Percentiles rank a stretch among this genome's conserved stretches.
Evolutionary conservation across 2,888 invertebrate genomes (phyloP).

Genomic region (Xanthorhoe spadicearia): DNA sequence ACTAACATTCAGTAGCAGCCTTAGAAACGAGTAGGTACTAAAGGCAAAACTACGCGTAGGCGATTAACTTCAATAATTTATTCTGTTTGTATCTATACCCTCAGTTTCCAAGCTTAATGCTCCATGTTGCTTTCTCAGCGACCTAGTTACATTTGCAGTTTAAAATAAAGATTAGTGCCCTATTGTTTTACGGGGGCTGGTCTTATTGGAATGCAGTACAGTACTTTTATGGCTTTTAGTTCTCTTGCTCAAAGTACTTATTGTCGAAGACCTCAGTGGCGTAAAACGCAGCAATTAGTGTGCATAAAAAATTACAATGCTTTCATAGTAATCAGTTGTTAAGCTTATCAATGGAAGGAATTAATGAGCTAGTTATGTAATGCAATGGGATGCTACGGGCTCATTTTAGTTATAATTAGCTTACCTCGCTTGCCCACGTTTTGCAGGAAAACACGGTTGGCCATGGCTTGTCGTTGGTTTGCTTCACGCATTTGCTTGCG

Average conservation of each 20-base stretch:
- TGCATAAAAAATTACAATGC: no score
- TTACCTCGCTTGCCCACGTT: slow-evolving; percentile 90
- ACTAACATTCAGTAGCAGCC: neutral
- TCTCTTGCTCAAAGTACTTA: neutral
- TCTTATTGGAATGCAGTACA: slow-evolving; percentile 28
- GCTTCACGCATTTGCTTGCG: slow-evolving; percentile 92
- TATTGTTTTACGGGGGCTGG: slow-evolving; percentile 19
- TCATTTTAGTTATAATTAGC: slow-evolving; percentile 17
- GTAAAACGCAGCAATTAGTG: no score
- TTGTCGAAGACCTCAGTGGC: neutral
- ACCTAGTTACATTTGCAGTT: slow-evolving; percentile 36
- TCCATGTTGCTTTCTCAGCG: slow-evolving; percentile 30
- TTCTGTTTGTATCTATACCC: slow-evolving; percentile 24
- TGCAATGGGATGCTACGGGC: no score
- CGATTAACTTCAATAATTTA: slow-evolving; percentile 28
- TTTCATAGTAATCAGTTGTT: no score
- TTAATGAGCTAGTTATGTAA: no score
- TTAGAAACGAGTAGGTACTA: neutral
- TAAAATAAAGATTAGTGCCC: slow-evolving; percentile 31
- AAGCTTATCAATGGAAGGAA: no score
- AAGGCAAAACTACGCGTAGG: slow-evolving; percentile 18
- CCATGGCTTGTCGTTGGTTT: slow-evolving; percentile 87
- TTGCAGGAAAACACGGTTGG: slow-evolving; percentile 90
- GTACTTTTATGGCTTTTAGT: slow-evolving; percentile 14
- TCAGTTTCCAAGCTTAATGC: slow-evolving; percentile 26